Evolutionary conservation across 2,797 vertebrate species (phyloP).

Genomic region (Kryptopterus vitreolus): DNA sequence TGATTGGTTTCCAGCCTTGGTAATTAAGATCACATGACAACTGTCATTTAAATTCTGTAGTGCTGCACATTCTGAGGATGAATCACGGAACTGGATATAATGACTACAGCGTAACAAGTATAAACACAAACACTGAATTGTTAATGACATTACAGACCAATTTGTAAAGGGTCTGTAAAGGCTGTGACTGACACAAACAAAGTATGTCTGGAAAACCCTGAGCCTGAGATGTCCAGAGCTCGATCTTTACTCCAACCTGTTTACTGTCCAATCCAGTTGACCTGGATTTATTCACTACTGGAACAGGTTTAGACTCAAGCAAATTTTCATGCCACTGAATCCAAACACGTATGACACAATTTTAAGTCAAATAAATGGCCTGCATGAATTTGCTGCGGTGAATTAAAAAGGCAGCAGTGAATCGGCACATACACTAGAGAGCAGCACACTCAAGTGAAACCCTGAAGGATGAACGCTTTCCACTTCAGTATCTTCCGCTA

Average conservation of each 20-base stretch:
- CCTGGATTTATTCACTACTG: too few species aligned
- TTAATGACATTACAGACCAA: not conserved
- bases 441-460: slow-evolving; percentile 56
- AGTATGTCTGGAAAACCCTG: too few species aligned
- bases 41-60: not conserved
- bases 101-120: not conserved
- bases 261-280: too few species aligned
- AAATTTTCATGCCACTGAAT: too few species aligned
- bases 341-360: too few species aligned
- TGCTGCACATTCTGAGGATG: not conserved
- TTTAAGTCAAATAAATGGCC: too few species aligned
- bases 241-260: too few species aligned
- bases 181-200: too few species aligned
- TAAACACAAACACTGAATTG: not conserved
- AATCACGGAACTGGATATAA: not conserved
- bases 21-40: not conserved
- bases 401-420: not conserved
- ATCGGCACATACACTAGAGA: slow-evolving; percentile 61
- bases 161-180: not conserved
- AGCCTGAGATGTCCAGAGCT: too few species aligned
- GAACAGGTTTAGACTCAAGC: too few species aligned
- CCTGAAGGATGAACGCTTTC: not conserved
- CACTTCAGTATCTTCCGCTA: slow-evolving; percentile 28
- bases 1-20: not conserved
- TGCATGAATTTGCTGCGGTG: too few species aligned